phyloP scores from a whole-genome alignment of 2,797 vertebrate genomes.

The Sebastes diploproa region DNA sequence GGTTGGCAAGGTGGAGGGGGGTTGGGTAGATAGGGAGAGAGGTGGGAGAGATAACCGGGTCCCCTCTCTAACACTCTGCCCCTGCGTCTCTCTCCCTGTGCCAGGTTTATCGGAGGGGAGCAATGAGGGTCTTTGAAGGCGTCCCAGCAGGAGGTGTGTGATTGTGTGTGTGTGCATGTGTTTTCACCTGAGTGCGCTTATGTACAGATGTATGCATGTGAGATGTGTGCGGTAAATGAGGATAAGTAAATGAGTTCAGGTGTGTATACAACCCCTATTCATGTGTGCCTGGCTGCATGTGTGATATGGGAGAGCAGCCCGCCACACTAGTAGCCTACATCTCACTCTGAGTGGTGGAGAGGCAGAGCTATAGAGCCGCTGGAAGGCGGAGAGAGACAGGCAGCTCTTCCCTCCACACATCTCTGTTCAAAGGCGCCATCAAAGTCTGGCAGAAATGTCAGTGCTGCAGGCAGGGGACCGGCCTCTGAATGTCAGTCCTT shows the following conservation, averaged over 20 bases:
- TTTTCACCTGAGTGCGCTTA: constrained; percentile 18
- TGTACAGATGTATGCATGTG: neutral
- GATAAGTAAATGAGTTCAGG: constrained; percentile 34
- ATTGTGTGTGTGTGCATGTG: constrained; percentile 24
- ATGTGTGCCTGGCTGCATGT: constrained; percentile 12
- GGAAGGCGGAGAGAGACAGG: constrained; percentile 73
- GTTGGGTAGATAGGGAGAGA: constrained; percentile 41
- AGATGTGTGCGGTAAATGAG: constrained; percentile 22
- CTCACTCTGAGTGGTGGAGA: constrained; percentile 63
- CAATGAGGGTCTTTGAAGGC: constrained; percentile 71
- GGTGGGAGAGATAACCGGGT: constrained; percentile 62
- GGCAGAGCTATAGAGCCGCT: constrained; percentile 59
- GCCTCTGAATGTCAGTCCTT: constrained; percentile 84
- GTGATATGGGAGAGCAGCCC: constrained; percentile 39
- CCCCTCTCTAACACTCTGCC: constrained; percentile 52
- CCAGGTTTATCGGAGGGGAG: constrained; percentile 56
- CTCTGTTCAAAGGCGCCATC: constrained; percentile 86
- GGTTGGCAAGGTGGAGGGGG: constrained; percentile 20
- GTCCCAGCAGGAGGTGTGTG: constrained; percentile 62
- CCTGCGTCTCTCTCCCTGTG: constrained; percentile 28
- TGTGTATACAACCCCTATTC: neutral
- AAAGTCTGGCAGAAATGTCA: constrained; percentile 87
- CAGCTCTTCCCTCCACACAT: constrained; percentile 78
- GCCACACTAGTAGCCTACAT: constrained; percentile 47
- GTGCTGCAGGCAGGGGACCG: constrained; percentile 82